Conservation (phyloP, 2,888 invertebrate species). For the Mimas tiliae region DNA sequence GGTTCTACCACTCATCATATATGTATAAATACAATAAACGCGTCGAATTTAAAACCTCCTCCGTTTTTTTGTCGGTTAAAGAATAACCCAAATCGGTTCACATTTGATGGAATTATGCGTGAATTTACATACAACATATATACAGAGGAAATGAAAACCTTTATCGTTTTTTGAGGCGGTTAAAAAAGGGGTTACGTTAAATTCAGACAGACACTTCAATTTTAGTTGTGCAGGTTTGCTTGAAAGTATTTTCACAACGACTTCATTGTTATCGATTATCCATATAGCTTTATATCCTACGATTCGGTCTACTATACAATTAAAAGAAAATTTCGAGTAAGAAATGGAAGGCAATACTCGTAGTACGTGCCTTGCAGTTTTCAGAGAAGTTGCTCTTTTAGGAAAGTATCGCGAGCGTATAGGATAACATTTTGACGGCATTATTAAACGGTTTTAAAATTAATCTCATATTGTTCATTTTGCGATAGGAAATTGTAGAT, state of each 20-base stretch:
- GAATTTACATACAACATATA: too few species aligned
- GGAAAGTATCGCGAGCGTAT: not conserved
- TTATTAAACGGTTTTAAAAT: not conserved
- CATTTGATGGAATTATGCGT: too few species aligned
- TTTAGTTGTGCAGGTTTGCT: not conserved
- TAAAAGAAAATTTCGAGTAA: slow-evolving; percentile 5
- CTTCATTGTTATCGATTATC: not conserved
- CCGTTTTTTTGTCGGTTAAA: too few species aligned
- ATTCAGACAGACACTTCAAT: not conserved
- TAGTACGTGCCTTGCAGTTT: slow-evolving; percentile 3
- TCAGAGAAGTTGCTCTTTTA: not conserved
- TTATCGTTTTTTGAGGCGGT: too few species aligned
- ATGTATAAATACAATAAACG: too few species aligned
- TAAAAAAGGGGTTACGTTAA: not conserved
- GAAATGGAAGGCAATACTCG: slow-evolving; percentile 3
- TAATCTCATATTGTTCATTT: not conserved
- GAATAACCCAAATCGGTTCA: too few species aligned
- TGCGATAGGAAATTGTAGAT: too few species aligned
- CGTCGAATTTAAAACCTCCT: too few species aligned
- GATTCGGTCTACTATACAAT: not conserved
- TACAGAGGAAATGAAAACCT: too few species aligned
- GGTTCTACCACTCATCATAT: too few species aligned
- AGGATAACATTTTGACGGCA: not conserved
- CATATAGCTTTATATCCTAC: not conserved
- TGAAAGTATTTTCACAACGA: not conserved